Evolutionary conservation across 1,140 invertebrate genomes (phyloP), one percentile per base, ranked within the genome.

Genomic region (Bombus ignitus): DNA sequence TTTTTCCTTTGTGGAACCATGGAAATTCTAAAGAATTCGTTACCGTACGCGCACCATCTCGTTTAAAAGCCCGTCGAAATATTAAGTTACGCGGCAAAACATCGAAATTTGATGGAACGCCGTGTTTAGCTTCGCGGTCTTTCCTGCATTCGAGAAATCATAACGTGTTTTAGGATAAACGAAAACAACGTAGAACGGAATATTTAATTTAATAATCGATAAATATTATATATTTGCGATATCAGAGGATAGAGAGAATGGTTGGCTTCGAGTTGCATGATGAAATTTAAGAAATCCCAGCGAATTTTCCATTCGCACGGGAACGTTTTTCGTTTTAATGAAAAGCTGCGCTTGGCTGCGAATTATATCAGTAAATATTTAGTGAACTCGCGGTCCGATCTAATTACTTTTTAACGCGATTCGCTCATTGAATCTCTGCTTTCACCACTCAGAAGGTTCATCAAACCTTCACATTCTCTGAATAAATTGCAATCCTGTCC

Each of bases 351-450:
- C 62, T 47, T 42, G 22, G 3, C 6, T 12, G 39, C n/a, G 53
- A 62, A 62, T 62, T 44, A 57, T 65, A 73, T 59, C 28, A n/a
- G 53, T 44, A 72, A 73, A 81, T 81, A 73, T 59, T 74, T 37
- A 44, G n/a, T 53, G 39, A 74, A 25, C 13, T 32, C 57, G 8
- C 22, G 13, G 53, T 13, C 13, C n/a, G 8, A n/a, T 13, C 22
- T 62, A 65, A 81, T 81, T 81, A 74, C 32, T 62, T 65, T 65
- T 81, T 73, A 81, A 80, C 32, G 15, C 53, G 1, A 15, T 71
- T 37, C 68, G 12, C 28, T 15, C 13, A 1, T 2, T 15, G 32
- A 28, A 80, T 28, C 53, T 3, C 25, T n/a, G 39, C 3, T 44
- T 53, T 9, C 9, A 4, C 18, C 68, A 35, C 18, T n/a, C 66